phyloP scores from a whole-genome alignment of 2,888 invertebrate species.

The Nomada hirtipes region DNA sequence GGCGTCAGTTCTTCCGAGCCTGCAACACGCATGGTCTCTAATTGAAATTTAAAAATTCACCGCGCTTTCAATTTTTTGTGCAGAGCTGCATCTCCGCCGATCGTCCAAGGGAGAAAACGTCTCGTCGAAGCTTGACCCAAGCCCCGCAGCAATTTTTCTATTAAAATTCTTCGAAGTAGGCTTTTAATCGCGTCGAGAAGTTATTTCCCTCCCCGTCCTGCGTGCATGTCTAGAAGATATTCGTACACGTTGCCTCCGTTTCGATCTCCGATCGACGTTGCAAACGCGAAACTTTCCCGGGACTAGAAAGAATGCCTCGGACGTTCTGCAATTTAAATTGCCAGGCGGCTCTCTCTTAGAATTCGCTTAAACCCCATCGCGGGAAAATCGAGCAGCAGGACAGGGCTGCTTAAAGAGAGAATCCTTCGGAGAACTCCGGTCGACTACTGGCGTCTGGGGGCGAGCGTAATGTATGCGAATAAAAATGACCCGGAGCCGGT shows the following conservation, averaged over 20 bases:
- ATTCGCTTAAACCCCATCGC: no score
- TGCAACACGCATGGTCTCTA: background rate
- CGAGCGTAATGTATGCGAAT: conserved; percentile 26
- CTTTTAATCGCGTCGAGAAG: no score
- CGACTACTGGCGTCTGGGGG: background rate
- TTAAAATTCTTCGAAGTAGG: conserved; percentile 35
- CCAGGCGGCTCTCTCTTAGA: background rate
- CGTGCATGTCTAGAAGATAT: background rate
- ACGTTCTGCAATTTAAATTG: conserved; percentile 1
- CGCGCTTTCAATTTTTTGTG: background rate
- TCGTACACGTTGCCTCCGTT: background rate
- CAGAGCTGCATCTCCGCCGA: background rate
- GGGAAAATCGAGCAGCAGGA: no score
- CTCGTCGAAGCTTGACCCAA: background rate
- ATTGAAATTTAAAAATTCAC: conserved; percentile 59
- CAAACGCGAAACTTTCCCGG: background rate
- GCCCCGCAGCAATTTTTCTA: conserved; percentile 1
- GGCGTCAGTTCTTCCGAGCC: no score
- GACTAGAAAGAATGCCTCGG: background rate
- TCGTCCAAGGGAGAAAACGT: background rate
- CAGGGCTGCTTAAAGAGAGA: background rate
- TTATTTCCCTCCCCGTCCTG: no score
- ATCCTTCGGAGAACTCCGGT: background rate
- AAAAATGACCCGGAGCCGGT: conserved; percentile 26
- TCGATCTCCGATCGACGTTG: background rate